Evolutionary conservation across 2,888 invertebrate genomes (phyloP), one percentile per base, ranked within the genome.

Genomic region (Lepeophtheirus nordmannii): DNA sequence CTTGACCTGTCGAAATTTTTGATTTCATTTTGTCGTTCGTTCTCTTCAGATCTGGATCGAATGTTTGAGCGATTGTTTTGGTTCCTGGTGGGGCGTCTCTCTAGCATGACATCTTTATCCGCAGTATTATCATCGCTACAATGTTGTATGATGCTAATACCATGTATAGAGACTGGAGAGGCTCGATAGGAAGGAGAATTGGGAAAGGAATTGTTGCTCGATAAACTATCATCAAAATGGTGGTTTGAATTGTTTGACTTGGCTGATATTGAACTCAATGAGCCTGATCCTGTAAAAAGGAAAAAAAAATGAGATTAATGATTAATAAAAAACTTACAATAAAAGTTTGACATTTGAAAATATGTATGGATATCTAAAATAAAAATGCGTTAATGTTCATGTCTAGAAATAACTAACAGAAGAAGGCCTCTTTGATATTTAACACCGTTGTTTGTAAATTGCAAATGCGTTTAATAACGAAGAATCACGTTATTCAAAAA

Each of bases 131-230:
- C 8, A 14, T 46, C 53, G 53, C 5, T 17, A 8, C 8, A 46
- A 46, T 46, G 2, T 17, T 46, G 53, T 8, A 46, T 46, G 53
- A 46, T 46, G 17, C 53, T 38, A 20, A 23, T 60, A 11, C 60
- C 60, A 22, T 60, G 12, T 10, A 60, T 60, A 17, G 60, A 60
- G 23, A 38, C 30, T 10, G 30, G 60, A 22, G 38, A 60, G 14
- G 17, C 38, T 23, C 60, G 37, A 60, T 30, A 60, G 23, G 37
- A 37, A 11, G 63, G 63, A 20, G 63, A 63, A 17, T 63, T 63
- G 9, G 63, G 63, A 63, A 63, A 63, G 53, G 63, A 63, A 23
- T 63, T 63, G 53, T 20, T 46, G 38, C 63, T 63, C 5, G 63
- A 63, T 10, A 63, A 30, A 38, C 63, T 63, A n/a, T 63, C 63